Evolutionary conservation across 2,113 vertebrate genomes (phyloP).

Genomic region (Oryzias woworae): DNA sequence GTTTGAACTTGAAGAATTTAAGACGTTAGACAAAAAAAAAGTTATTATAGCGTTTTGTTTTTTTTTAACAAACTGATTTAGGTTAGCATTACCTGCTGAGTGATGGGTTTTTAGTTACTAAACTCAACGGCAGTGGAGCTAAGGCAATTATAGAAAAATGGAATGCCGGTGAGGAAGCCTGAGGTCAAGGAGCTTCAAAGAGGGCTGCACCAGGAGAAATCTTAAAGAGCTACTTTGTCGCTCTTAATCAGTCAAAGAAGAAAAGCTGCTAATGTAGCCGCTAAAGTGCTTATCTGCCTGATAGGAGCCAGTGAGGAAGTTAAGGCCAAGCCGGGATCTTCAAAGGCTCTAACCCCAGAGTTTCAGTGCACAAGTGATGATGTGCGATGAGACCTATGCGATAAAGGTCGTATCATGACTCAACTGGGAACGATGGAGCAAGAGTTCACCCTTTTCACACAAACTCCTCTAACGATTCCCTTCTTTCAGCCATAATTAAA

Average conservation of each 20-base stretch:
- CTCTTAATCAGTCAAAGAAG: constrained; percentile 52
- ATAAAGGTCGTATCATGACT: constrained; percentile 68
- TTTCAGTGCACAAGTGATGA: constrained; percentile 52
- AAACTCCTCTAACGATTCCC: constrained; percentile 68
- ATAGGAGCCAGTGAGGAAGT: constrained; percentile 35
- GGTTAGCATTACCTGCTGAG: constrained; percentile 23
- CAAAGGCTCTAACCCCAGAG: constrained; percentile 21
- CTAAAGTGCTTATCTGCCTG: constrained; percentile 48
- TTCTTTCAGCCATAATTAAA: constrained; percentile 71
- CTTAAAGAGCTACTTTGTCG: constrained; percentile 25
- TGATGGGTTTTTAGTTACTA: constrained; percentile 40
- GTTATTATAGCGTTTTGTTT: too few relatives aligned
- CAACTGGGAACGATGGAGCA: constrained; percentile 30
- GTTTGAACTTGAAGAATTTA: too few relatives aligned
- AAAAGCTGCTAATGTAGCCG: constrained; percentile 20
- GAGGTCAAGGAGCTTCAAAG: constrained; percentile 36
- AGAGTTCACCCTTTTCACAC: constrained; percentile 60
- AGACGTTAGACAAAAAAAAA: too few relatives aligned
- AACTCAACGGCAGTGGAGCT: constrained; percentile 19
- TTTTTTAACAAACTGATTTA: too few relatives aligned
- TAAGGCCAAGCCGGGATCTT: constrained; percentile 39
- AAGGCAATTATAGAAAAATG: constrained; percentile 26
- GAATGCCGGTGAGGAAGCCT: constrained; percentile 12
- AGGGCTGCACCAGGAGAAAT: constrained; percentile 12
- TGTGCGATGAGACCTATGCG: constrained; percentile 41